Base-by-base conservation (phyloP, 2,797 vertebrate species). In the Phrynocephalus vlangalii region DNA sequence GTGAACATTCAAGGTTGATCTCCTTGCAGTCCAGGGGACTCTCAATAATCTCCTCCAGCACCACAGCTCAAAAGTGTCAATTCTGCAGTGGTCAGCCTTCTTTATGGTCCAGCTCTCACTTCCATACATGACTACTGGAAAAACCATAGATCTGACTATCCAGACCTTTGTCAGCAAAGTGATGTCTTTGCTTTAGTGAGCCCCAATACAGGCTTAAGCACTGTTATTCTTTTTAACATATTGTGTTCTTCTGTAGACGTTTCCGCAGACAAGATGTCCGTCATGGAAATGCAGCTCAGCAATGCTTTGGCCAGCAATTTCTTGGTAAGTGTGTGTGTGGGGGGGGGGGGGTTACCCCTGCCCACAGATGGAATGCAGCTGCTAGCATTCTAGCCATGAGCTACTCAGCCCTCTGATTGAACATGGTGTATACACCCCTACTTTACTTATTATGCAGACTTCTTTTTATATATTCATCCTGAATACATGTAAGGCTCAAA, bases 221-320 rank as follows among this genome's bases (percentile, higher is more conserved):
- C 9, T 15, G 18, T 6, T 30, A 15, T 78, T 11, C 3, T 90
- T 9, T 75, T 90, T 70, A 33, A 90, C 90, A 63, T 9, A 48
- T 56, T 75, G 83, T 13, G 5, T 88, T 84, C 91, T 89, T 81
- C 90, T 87, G 80, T 93, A 98, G 99, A 94, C 97, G 99, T 82
- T 99, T 99, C 96, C 98, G 99, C 94, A 97, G 99, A 92, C 99
- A 99, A 93, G 99, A 99, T 82, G 96, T 99, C 94, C 98, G 98
- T 87, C 99, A 99, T 83, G 99, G 99, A 91, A 99, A 99, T 91
- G 99, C 99, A 0, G 98, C 98, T 11, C 98, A 99, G 96, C 98
- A 99, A 93, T 99, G 99, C 95, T 98, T 98, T 90, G 99, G 98
- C 85, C 98, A 99, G 91, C 98, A 98, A 95, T 97, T 98, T 94